A percentile compares a stretch with the other conserved stretches of the same genome.
Conservation (phyloP, 2,797 vertebrate genomes). For the Furcifer pardalis region DNA sequence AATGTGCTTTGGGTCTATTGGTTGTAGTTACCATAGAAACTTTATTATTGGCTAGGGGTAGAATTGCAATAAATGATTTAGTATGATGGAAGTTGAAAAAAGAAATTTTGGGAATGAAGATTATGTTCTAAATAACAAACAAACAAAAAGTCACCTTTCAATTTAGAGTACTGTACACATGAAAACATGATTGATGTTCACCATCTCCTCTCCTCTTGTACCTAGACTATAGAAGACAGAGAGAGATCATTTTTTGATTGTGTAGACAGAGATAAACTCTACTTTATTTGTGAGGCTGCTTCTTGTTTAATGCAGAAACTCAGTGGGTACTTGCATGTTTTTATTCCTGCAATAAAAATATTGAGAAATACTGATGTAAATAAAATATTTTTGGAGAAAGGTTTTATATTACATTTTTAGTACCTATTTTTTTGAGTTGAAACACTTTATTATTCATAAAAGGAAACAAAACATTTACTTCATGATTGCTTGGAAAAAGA, state of each 20-base stretch:
- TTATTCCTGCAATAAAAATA: not conserved
- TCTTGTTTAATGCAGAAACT: not conserved
- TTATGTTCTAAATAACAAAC: not conserved
- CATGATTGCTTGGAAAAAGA: not conserved
- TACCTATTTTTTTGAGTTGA: not conserved
- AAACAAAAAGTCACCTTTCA: not conserved
- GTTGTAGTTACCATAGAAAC: fast-evolving
- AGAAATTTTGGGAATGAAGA: not conserved
- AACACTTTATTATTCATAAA: not conserved
- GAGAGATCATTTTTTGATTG: not conserved
- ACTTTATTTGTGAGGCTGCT: not conserved
- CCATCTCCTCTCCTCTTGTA: not conserved
- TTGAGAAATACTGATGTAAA: not conserved
- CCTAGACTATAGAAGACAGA: not conserved
- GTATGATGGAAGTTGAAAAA: not conserved
- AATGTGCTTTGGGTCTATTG: not conserved
- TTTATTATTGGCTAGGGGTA: not conserved
- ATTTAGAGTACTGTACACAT: too few relatives aligned
- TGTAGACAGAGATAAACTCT: not conserved
- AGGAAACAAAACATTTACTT: not conserved
- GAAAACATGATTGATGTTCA: not conserved
- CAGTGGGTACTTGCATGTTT: not conserved
- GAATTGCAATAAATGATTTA: not conserved
- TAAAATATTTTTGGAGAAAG: not conserved
- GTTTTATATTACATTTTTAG: not conserved